Evolutionary conservation across 2,888 invertebrate species (phyloP).

Genomic region (Danaus chrysippus): DNA sequence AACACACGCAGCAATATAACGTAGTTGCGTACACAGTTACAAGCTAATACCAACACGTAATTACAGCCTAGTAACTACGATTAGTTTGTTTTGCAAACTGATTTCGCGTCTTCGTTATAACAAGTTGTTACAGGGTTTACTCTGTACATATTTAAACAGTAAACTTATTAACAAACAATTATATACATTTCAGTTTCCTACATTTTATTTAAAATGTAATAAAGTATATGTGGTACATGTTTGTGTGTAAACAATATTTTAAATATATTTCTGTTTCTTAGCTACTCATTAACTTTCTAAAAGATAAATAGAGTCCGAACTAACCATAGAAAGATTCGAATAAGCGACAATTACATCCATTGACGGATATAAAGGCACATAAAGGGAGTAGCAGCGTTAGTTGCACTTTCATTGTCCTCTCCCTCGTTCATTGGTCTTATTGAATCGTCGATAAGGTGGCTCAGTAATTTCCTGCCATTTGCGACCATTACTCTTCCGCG

Average conservation of each 20-base stretch:
- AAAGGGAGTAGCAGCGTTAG: slow-evolving; percentile 52
- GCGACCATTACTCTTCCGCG: slow-evolving; percentile 67
- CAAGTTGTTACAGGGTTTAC: slow-evolving; percentile 11
- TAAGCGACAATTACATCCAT: slow-evolving; percentile 66
- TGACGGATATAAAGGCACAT: slow-evolving; percentile 53
- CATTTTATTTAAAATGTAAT: too few species aligned
- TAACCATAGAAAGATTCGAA: slow-evolving; percentile 46
- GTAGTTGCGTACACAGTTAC: slow-evolving; percentile 24
- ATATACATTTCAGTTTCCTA: background rate
- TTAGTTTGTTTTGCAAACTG: slow-evolving; percentile 28
- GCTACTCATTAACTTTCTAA: slow-evolving; percentile 5
- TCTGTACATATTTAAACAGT: slow-evolving; percentile 1
- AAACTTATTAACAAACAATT: slow-evolving; percentile 4
- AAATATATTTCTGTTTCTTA: too few species aligned
- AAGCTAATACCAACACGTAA: slow-evolving; percentile 29
- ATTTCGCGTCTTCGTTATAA: slow-evolving; percentile 11
- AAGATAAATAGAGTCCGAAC: slow-evolving; percentile 25
- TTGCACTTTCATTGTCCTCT: slow-evolving; percentile 75
- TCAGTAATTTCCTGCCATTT: slow-evolving; percentile 76
- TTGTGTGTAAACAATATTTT: too few species aligned
- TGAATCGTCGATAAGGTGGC: slow-evolving; percentile 76
- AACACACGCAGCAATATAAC: slow-evolving; percentile 12
- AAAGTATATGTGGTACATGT: too few species aligned
- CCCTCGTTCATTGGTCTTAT: slow-evolving; percentile 66
- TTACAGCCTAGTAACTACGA: slow-evolving; percentile 28